A percentile compares a stretch with the other conserved stretches of the same genome.
Evolutionary conservation across 92 coral and sea anemone genomes (phyloP).

Genomic region (Umimayanthus chanpuru): DNA sequence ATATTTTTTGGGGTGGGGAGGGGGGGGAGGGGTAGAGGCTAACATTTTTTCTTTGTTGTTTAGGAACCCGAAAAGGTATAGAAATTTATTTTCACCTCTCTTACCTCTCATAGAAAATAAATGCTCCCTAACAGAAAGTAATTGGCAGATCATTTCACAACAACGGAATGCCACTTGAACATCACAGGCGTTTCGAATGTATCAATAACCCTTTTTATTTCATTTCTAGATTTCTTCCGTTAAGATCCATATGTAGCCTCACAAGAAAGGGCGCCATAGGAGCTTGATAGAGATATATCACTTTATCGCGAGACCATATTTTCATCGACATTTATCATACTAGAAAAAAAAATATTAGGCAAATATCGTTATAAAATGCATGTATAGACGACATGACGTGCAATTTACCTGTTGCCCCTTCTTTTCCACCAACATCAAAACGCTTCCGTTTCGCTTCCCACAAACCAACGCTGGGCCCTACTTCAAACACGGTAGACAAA

Average conservation of each 20-base stretch:
- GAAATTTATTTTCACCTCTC: neutral
- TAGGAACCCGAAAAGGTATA: too few relatives aligned
- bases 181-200: constrained; percentile 14
- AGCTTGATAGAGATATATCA: constrained; percentile 2
- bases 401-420: constrained; percentile 3
- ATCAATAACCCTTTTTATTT: constrained; percentile 16
- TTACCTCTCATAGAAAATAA: neutral
- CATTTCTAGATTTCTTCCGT: constrained; percentile 16
- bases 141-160: neutral
- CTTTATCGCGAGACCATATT: constrained; percentile 1
- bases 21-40: too few relatives aligned
- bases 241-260: constrained; percentile 4
- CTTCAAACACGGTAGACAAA: neutral
- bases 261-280: constrained; percentile 24
- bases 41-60: too few relatives aligned
- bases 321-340: constrained; percentile 1
- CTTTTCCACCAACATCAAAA: constrained; percentile 4
- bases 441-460: neutral
- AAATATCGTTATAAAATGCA: constrained; percentile 4
- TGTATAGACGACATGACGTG: neutral
- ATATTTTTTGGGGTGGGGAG: neutral
- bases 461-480: constrained; percentile 16
- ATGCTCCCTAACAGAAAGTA: neutral
- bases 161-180: constrained; percentile 18
- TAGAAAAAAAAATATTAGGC: neutral